Evolutionary conservation across 2,797 vertebrate species (phyloP).

Genomic region (Sebastes taczanowskii): DNA sequence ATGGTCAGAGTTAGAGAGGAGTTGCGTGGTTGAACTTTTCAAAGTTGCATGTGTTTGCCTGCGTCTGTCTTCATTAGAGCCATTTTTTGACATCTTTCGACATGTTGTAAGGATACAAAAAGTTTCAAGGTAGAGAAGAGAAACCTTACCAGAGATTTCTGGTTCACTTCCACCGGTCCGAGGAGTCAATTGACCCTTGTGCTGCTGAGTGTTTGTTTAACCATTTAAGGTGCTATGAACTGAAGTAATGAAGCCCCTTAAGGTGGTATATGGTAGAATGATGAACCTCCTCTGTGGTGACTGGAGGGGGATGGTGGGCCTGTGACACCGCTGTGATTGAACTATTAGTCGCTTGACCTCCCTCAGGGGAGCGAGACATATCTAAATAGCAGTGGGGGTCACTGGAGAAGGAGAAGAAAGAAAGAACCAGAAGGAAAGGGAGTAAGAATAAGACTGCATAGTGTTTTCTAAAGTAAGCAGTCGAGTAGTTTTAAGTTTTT

Average conservation of each 20-base stretch:
- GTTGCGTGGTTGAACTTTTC: constrained; percentile 66
- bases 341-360: constrained; percentile 95
- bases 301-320: constrained; percentile 70
- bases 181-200: constrained; percentile 91
- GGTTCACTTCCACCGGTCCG: constrained; percentile 67
- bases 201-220: constrained; percentile 89
- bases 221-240: constrained; percentile 89
- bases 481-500: neutral
- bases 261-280: constrained; percentile 91
- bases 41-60: constrained; percentile 68
- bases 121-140: constrained; percentile 31
- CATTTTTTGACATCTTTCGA: constrained; percentile 42
- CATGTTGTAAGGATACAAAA: constrained; percentile 20
- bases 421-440: constrained; percentile 10
- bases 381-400: constrained; percentile 87
- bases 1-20: constrained; percentile 63
- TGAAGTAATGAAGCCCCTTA: constrained; percentile 91
- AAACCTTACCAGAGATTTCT: constrained; percentile 7
- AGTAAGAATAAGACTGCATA: neutral
- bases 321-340: constrained; percentile 94
- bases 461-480: constrained; percentile 7
- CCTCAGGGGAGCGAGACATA: constrained; percentile 82
- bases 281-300: constrained; percentile 83
- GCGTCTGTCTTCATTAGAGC: constrained; percentile 48
- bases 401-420: constrained; percentile 41